A percentile compares a stretch with the other conserved stretches of the same genome.
Conservation (phyloP, 2,113 vertebrate species). For the Thalassoma bifasciatum region DNA sequence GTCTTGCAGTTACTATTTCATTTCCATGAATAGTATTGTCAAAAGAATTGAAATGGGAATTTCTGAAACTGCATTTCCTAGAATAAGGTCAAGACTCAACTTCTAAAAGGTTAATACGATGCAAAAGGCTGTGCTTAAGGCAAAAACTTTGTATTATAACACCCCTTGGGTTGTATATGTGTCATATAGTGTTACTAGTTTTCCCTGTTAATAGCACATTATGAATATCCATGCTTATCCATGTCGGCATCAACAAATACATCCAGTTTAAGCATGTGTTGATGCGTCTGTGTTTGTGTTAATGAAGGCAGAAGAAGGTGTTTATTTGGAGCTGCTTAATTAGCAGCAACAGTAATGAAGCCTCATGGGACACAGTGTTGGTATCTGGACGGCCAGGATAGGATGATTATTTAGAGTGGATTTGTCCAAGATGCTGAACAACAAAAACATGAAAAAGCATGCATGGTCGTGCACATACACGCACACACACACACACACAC, state of each 20-base stretch:
- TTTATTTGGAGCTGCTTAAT: slow-evolving; percentile 81
- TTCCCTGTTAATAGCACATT: slow-evolving; percentile 25
- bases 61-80: background rate
- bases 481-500: slow-evolving; percentile 34
- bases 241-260: slow-evolving; percentile 61
- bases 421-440: slow-evolving; percentile 75
- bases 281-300: slow-evolving; percentile 75
- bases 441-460: slow-evolving; percentile 47
- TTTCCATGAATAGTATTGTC: no score
- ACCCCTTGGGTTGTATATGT: background rate
- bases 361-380: slow-evolving; percentile 78
- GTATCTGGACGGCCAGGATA: slow-evolving; percentile 75
- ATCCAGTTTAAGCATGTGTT: slow-evolving; percentile 68
- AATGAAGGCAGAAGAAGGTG: slow-evolving; percentile 78
- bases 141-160: slow-evolving; percentile 24
- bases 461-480: slow-evolving; percentile 46
- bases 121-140: background rate
- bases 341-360: slow-evolving; percentile 82
- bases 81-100: slow-evolving; percentile 1
- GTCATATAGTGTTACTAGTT: slow-evolving; percentile 21
- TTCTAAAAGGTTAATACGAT: background rate
- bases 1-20: no score
- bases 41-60: no score
- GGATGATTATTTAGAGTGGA: slow-evolving; percentile 79
- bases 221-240: slow-evolving; percentile 41